Evolutionary conservation across 1,140 invertebrate species (phyloP), one percentile per base, ranked within the genome.

Genomic region (Lordiphosa clarofinis): DNA sequence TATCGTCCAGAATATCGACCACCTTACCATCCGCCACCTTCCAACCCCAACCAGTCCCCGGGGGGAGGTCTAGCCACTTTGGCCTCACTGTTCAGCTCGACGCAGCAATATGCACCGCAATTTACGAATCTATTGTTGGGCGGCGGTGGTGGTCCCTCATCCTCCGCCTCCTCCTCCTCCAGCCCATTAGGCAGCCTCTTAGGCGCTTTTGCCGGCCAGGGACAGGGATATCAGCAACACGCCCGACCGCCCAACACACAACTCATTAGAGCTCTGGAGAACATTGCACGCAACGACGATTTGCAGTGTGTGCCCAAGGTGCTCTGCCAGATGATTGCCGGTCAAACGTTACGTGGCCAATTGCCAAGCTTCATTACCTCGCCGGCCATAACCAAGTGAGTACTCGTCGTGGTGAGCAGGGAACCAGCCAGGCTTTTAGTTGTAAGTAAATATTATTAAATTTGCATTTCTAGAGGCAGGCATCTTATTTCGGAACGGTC

Each of bases 221-320:
- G 36, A 38, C 62, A 38, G 73, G 64, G 13, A 7, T 43, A 67
- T 33, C 47, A 28, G 21, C 39, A 13, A n/a, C 36, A 40, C 13
- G 33, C 31, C 10, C 55, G 86, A 28, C 87, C 88, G 7, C 63
- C 79, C 50, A 88, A 79, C 67, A 81, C 73, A 67, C 88, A 89
- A 71, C 86, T 90, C 70, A 90, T 89, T 48, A 90, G 91, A 56
- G 93, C 93, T 24, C 86, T 96, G 56, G 91, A 91, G 50, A 94
- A 94, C 38, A 94, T 95, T 62, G 92, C 94, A 48, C 89, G 90
- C 69, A 92, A 95, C 88, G 95, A 95, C 81, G 94, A 95, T 86
- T 90, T 93, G 47, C 92, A 94, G 70, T 96, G 95, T 81, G 93
- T 95, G 42, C 92, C 94, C 3, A 91, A 94, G 86, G 90, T 96